Evolutionary conservation across 2,797 vertebrate genomes (phyloP), one percentile per base, ranked within the genome.

Genomic region (Hafferia zeledoni): DNA sequence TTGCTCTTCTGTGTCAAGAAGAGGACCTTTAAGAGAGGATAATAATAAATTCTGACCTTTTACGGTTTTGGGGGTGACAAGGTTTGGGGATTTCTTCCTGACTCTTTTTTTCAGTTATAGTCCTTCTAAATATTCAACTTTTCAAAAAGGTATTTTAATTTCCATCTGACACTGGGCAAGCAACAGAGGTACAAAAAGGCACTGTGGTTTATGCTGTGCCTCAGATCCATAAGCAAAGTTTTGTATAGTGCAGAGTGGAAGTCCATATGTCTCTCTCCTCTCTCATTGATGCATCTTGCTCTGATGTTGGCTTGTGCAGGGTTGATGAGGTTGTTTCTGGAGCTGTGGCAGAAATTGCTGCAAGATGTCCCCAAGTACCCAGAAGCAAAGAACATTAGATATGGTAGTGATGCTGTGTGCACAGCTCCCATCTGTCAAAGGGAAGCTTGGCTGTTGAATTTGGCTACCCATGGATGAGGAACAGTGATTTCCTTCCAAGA

Each of bases 1-100:
- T 94, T 87, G 35, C 35, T 82, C 17, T 70, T 69, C 52, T 84
- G 17, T 86, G 77, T 88, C 64, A 88, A 83, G 59, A 83, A 24
- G 15, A 75, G 13, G 10, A 57, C 8, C 6, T 14, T 91, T 64
- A 33, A 64, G 55, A 79, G 33, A 74, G 17, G 8, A 52, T 37
- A 71, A 80, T 69, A 82, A 72, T 65, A 86, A 82, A 63, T 60
- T 77, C 41, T 53, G 68, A 71, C 5, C 31, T 65, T 69, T 64
- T 78, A 49, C 31, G 56, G n/a, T 33, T 82, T 93, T 76, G 30
- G 17, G 22, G 35, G 14, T 74, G 28, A 64, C 10, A 56, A 20
- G 19, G 24, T 79, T 75, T 60, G 39, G 31, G 30, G 11, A 87
- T 64, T 72, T 89, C 24, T 71, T 75, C 63, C 70, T 86, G n/a